Evolutionary conservation across 2,888 invertebrate species (phyloP).

Genomic region (Arge pagana): DNA sequence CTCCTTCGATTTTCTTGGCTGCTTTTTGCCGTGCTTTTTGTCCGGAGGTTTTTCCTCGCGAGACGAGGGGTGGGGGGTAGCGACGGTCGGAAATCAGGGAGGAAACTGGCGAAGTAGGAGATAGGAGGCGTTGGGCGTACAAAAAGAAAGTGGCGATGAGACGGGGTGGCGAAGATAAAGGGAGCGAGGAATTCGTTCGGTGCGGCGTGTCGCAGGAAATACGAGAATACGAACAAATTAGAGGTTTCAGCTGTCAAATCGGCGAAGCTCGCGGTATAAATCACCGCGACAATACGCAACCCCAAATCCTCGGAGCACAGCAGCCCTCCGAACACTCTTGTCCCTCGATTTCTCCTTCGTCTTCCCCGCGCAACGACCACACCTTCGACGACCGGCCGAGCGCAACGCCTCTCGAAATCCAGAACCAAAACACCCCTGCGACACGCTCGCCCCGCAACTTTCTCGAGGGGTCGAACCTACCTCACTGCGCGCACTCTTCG

Average conservation of each 20-base stretch:
- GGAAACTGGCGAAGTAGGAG: background rate
- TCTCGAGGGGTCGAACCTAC: constrained; percentile 18
- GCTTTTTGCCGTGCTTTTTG: too few relatives aligned
- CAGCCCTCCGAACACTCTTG: constrained; percentile 17
- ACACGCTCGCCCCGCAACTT: constrained; percentile 6
- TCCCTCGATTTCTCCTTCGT: constrained; percentile 6
- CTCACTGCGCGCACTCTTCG: constrained; percentile 10
- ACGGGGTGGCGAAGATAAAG: constrained; percentile 1
- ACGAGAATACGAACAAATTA: constrained; percentile 21
- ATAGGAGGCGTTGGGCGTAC: background rate
- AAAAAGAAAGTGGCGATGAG: background rate
- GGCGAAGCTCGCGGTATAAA: constrained; percentile 19
- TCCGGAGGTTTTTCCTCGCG: too few relatives aligned
- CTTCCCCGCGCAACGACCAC: too few relatives aligned
- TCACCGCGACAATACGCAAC: constrained; percentile 19
- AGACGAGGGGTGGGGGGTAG: too few relatives aligned
- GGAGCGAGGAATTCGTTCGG: constrained; percentile 14
- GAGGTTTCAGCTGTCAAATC: constrained; percentile 22
- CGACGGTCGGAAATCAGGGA: too few relatives aligned
- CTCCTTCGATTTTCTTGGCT: too few relatives aligned
- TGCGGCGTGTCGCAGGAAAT: too few relatives aligned
- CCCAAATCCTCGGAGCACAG: constrained; percentile 18
- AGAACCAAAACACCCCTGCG: constrained; percentile 15
- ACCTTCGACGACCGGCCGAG: too few relatives aligned
- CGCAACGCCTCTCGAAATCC: constrained; percentile 5